phyloP scores from a whole-genome alignment of 1,140 invertebrate genomes.

The Drosophila erecta region DNA sequence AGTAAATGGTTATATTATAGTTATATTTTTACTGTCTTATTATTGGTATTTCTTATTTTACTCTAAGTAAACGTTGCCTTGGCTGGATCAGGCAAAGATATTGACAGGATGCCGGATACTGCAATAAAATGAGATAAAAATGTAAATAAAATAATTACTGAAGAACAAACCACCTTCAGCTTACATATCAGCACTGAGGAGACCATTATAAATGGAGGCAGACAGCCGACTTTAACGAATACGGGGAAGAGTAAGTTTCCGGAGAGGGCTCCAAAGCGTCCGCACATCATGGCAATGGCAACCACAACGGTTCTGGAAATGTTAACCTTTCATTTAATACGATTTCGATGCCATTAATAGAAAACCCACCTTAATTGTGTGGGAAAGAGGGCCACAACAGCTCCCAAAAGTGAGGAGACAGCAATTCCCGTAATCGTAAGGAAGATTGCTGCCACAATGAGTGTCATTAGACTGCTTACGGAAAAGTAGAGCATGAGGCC shows the following conservation, averaged over 20 bases:
- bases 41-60: too few species aligned
- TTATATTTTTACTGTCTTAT: too few species aligned
- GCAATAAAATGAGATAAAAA: constrained; percentile 15
- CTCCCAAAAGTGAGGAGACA: constrained; percentile 71
- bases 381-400: constrained; percentile 75
- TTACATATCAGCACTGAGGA: constrained; percentile 66
- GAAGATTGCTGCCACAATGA: constrained; percentile 69
- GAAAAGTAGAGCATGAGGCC: constrained; percentile 85
- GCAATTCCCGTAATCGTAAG: constrained; percentile 69
- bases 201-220: constrained; percentile 82
- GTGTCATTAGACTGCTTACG: constrained; percentile 78
- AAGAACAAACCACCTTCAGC: constrained; percentile 2
- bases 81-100: constrained; percentile 62
- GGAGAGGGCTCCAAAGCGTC: constrained; percentile 73
- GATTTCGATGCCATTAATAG: not conserved
- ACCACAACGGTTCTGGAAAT: constrained; percentile 69
- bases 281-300: constrained; percentile 79
- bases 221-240: constrained; percentile 72
- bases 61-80: constrained; percentile 58
- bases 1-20: too few species aligned
- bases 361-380: constrained; percentile 71
- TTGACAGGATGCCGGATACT: constrained; percentile 59
- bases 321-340: not conserved
- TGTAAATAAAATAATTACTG: not conserved
- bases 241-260: constrained; percentile 79